phyloP scores from a whole-genome alignment of 2,888 invertebrate species.

The Timandra comae region DNA sequence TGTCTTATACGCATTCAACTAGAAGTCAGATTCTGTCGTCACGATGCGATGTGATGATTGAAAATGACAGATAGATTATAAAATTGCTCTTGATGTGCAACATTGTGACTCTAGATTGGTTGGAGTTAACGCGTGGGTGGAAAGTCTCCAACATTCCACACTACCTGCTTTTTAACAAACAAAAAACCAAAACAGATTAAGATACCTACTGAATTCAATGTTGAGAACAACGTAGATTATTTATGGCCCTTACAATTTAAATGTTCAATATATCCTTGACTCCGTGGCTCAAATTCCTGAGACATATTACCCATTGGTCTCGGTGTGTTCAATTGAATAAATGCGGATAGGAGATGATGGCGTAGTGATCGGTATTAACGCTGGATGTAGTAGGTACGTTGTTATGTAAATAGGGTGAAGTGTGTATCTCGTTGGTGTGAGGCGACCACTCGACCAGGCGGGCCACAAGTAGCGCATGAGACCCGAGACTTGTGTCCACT shows the following conservation, averaged over 20 bases:
- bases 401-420: slow-evolving; percentile 55
- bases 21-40: too few species aligned
- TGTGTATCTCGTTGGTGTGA: background rate
- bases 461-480: too few species aligned
- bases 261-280: too few species aligned
- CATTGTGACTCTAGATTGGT: slow-evolving; percentile 6
- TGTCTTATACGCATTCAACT: too few species aligned
- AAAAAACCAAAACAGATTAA: too few species aligned
- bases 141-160: too few species aligned
- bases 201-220: too few species aligned
- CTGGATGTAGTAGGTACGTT: slow-evolving; percentile 41
- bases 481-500: too few species aligned
- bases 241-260: too few species aligned
- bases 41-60: slow-evolving; percentile 10
- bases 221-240: too few species aligned
- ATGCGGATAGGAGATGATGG: slow-evolving; percentile 41
- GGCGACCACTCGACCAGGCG: too few species aligned
- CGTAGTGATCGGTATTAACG: slow-evolving; percentile 40
- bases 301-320: slow-evolving; percentile 56
- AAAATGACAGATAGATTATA: slow-evolving; percentile 16
- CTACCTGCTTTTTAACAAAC: too few species aligned
- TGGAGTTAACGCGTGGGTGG: background rate
- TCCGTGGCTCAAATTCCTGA: slow-evolving; percentile 32
- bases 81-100: slow-evolving; percentile 8
- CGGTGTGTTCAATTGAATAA: slow-evolving; percentile 70